Evolutionary conservation across 2,113 vertebrate species (phyloP).

Genomic region (Craseonycteris thonglongyai): DNA sequence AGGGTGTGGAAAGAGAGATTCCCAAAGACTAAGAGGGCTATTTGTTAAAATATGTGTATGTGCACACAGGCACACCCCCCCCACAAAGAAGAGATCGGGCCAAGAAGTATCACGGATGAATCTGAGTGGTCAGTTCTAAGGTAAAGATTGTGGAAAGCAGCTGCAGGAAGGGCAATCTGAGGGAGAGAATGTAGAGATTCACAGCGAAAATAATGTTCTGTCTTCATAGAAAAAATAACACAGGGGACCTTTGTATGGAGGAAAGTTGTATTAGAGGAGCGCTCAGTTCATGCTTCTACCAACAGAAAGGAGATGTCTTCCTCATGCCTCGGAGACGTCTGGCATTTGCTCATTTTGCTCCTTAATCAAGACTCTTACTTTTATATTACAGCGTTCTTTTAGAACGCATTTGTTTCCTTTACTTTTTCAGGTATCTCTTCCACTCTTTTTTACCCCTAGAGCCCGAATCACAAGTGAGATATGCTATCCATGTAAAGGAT

Average conservation of each 20-base stretch:
- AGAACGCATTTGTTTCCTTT: background rate
- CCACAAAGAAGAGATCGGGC: background rate
- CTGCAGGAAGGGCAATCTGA: background rate
- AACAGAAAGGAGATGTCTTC: background rate
- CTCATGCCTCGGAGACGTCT: background rate
- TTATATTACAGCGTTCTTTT: background rate
- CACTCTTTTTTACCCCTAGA: background rate
- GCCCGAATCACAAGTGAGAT: background rate
- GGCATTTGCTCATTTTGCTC: background rate
- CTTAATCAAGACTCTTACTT: background rate
- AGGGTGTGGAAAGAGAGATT: constrained; percentile 45
- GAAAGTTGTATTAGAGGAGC: background rate
- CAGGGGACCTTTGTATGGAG: background rate
- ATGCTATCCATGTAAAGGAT: background rate
- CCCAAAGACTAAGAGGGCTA: background rate
- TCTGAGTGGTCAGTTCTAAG: background rate
- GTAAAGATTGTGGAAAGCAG: background rate
- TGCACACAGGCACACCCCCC: fast-evolving
- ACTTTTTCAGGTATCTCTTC: background rate
- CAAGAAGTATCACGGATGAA: background rate
- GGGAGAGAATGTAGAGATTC: background rate
- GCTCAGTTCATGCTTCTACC: background rate
- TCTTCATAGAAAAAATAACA: background rate
- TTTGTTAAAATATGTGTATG: background rate
- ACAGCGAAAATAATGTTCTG: background rate